Base-by-base conservation (phyloP, 2,888 invertebrate genomes). In the Euproctis similis region DNA sequence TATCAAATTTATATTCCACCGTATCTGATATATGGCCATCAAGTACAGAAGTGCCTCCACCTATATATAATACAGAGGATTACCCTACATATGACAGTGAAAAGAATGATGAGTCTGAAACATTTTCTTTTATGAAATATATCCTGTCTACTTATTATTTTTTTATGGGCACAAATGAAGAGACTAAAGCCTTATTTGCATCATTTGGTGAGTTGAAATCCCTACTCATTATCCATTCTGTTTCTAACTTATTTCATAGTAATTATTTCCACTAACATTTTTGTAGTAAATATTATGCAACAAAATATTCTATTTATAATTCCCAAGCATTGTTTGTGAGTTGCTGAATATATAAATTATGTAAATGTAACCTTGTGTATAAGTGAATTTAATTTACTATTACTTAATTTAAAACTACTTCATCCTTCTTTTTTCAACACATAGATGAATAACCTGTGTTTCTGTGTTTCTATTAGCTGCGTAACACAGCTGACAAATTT, bases 141-240 rank as follows among this genome's bases (percentile, higher is more conserved):
- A 34, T 81, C n/a, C 46, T 60, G 28, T 46, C 64, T 18, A 59
- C 59, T 18, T 78, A 72, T 42, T 61, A 65, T 36, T 62, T 67
- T 16, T 51, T 80, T 6, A 65, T 76, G 58, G 76, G 76, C n/a
- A 53, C 52, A 2, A 62, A 56, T 46, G 65, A 70, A 36, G 70
- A 80, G 44, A 56, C 65, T n/a, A 74, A 66, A 39, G 74, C 69
- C n/a, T 46, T 81, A 17, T 82, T 75, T 53, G 61, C 74, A 28
- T 51, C 77, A 33, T 53, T 65, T 37, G 77, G 82, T 82, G 51
- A 66, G 72, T 51, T 12, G 4, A 14, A 6, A 14, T 6, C 14
- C 14, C n/a, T n/a, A n/a, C n/a, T n/a, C n/a, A n/a, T n/a, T n/a
- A n/a, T n/a, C n/a, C n/a, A n/a, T 19, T 2, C 26, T 29, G 25